Conservation (phyloP, 2,797 vertebrate species). For the Ctenosaura bakeri region DNA sequence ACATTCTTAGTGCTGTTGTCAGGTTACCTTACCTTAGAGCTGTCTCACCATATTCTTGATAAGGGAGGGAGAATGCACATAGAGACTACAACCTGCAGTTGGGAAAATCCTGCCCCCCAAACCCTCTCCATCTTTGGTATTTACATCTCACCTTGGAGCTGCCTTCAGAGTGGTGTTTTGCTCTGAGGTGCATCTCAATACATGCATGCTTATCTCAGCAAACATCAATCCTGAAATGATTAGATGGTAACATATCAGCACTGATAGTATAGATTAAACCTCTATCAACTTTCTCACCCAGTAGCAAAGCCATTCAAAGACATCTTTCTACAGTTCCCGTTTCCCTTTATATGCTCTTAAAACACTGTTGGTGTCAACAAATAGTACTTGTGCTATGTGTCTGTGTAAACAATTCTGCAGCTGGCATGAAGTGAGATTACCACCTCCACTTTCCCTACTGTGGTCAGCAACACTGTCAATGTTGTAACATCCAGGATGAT, state of each 20-base stretch:
- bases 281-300: neutral
- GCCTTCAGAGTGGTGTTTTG: neutral
- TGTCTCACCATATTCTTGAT: neutral
- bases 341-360: neutral
- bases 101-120: too few relatives aligned
- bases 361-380: neutral
- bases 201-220: neutral
- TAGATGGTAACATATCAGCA: neutral
- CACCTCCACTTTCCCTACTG: neutral
- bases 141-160: neutral
- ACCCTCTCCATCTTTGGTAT: neutral
- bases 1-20: neutral
- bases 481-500: neutral
- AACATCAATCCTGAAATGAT: neutral
- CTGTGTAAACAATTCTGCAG: slow-evolving; percentile 10
- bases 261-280: neutral
- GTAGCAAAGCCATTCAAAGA: neutral
- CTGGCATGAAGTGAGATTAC: neutral
- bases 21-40: too few relatives aligned
- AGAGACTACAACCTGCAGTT: neutral
- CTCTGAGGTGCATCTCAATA: neutral
- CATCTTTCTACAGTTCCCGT: neutral
- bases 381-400: neutral
- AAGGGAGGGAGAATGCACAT: too few relatives aligned
- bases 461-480: neutral